A percentile compares a stretch with the other conserved stretches of the same genome.
phyloP scores from a whole-genome alignment of 2,888 invertebrate genomes.

The Pseudococcus longispinus region DNA sequence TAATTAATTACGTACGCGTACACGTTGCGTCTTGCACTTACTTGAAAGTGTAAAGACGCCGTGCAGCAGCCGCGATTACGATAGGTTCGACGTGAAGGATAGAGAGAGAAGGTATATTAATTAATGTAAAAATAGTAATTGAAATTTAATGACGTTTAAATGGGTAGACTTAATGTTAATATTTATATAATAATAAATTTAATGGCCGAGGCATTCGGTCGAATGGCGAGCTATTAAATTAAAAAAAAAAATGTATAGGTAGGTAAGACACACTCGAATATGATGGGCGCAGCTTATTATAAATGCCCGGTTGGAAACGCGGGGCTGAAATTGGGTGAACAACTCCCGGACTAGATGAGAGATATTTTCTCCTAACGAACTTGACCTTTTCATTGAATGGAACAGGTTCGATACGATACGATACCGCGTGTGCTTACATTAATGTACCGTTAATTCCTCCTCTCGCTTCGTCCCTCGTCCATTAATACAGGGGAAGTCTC shows the following conservation, averaged over 20 bases:
- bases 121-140: slow-evolving; percentile 24
- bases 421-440: background rate
- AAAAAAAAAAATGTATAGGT: background rate
- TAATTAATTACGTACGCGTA: slow-evolving; percentile 17
- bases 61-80: background rate
- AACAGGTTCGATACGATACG: slow-evolving; percentile 24
- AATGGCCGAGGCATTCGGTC: background rate
- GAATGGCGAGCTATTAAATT: background rate
- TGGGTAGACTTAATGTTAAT: background rate
- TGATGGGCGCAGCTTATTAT: slow-evolving; percentile 27
- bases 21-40: background rate
- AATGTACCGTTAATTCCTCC: slow-evolving; percentile 45
- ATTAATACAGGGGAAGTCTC: background rate
- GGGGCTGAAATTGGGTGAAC: slow-evolving; percentile 49
- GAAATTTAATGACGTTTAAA: slow-evolving; percentile 18
- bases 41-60: background rate
- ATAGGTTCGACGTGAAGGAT: background rate
- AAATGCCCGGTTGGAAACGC: background rate
- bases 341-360: slow-evolving; percentile 38
- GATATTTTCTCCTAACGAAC: slow-evolving; percentile 53
- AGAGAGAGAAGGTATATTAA: slow-evolving; percentile 2
- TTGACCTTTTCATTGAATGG: slow-evolving; percentile 51
- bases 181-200: slow-evolving; percentile 30
- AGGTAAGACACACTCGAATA: background rate
- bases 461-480: background rate